Base-by-base conservation (phyloP, 1,140 invertebrate genomes). In the Tetragonula clypearis region DNA sequence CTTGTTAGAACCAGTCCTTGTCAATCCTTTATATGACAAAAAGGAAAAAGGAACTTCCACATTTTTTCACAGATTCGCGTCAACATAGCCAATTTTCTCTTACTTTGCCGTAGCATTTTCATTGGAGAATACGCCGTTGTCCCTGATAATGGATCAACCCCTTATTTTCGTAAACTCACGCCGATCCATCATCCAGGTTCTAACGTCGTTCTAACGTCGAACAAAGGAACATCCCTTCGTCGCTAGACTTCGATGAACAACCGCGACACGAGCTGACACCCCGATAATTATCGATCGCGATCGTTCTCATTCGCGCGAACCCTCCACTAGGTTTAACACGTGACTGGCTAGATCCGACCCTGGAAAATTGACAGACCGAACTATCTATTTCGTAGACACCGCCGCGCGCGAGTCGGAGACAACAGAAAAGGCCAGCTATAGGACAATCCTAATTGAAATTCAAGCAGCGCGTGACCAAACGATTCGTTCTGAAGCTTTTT, bases 401-500 rank as follows among this genome's bases (percentile, higher is more conserved):
- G 0, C 41, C 41, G 6, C 41, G 53, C 55, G 21, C 30, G 19
- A 11, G 8, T 14, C 17, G 23, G 56, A n/a, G n/a, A 14, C 11
- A 49, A 12, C n/a, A 41, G 56, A 53, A 35, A 19, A 30, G n/a
- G 21, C 9, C 41, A 55, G 21, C 5, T n/a, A n/a, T n/a, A n/a
- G 12, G 14, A 49, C 41, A 53, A 15, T 73, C 8, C 55, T 53
- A 77, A 88, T 87, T 79, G 84, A 35, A 77, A 90, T 86, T 83
- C 83, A 77, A 82, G 78, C 81, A 71, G 73, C 72, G 84, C 85
- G 79, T 84, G 89, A 83, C 87, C 72, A 74, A 86, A 76, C 77
- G 90, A 91, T 91, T 91, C 84, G 89, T 84, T 77, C 68, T 75
- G 19, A 81, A 66, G 53, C 41, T 79, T 90, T 30, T 89, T 88